These are phyloP conservation scores for Drosophila testacea DNA, from an alignment of 2,888 invertebrate species.

Conservation along the genomic window DNA sequence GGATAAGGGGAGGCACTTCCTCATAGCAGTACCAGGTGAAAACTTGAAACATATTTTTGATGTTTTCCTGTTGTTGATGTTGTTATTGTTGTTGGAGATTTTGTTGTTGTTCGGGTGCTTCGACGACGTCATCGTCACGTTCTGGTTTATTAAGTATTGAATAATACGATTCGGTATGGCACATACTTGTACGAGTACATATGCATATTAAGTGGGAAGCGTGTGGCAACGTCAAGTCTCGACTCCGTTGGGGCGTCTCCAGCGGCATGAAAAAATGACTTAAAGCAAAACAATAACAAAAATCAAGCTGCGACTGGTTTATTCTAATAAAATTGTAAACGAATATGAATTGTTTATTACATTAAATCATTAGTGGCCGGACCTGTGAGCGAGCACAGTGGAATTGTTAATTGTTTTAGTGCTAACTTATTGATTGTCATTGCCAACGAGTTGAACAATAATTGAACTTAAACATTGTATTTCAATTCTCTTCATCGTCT, in stretches of 20 bases:
- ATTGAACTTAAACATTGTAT: conserved; percentile 10
- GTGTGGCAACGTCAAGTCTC: conserved; percentile 19
- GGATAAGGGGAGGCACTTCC: conserved; percentile 31
- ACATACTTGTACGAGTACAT: conserved; percentile 12
- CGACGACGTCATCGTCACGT: conserved; percentile 33
- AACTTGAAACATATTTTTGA: conserved; percentile 32
- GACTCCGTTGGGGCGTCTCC: conserved; percentile 12
- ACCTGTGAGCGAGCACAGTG: background rate
- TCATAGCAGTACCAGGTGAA: conserved; percentile 25
- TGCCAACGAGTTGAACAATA: conserved; percentile 19
- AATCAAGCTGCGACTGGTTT: conserved; percentile 59
- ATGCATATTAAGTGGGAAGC: conserved; percentile 33
- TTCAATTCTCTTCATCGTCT: conserved; percentile 11
- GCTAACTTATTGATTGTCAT: conserved; percentile 3
- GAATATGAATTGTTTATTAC: conserved; percentile 54
- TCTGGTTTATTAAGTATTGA: conserved; percentile 50
- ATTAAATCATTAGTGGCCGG: conserved; percentile 53
- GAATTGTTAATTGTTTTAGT: background rate
- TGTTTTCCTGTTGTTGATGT: background rate
- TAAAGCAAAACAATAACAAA: conserved; percentile 30
- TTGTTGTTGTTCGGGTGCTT: background rate
- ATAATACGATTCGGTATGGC: conserved; percentile 34
- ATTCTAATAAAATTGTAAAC: conserved; percentile 55
- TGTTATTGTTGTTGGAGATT: too few species aligned
- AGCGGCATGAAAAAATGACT: background rate